phyloP scores from a whole-genome alignment of 2,113 vertebrate species.

The Apistogramma diplotaenia region DNA sequence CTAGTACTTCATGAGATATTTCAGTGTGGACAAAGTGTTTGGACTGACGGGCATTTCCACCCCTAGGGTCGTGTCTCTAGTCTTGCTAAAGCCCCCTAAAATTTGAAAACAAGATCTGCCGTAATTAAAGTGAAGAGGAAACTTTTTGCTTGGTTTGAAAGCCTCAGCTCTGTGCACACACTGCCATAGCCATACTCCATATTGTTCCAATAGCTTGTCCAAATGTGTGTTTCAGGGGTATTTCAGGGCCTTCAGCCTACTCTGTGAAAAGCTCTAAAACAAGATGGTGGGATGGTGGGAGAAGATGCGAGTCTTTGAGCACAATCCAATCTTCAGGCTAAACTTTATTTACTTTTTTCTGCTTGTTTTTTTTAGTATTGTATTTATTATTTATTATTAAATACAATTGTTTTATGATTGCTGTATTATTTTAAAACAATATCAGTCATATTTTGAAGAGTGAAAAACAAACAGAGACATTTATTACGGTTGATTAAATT shows the following conservation, averaged over 20 bases:
- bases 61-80: background rate
- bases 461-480: background rate
- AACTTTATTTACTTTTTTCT: conserved; percentile 10
- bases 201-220: background rate
- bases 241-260: conserved; percentile 15
- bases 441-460: background rate
- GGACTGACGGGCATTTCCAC: background rate
- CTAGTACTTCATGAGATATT: background rate
- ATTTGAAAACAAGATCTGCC: background rate
- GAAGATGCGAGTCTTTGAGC: background rate
- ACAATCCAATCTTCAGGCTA: conserved; percentile 4
- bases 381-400: background rate
- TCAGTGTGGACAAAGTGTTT: background rate
- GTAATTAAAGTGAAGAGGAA: background rate
- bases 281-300: background rate
- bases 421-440: background rate
- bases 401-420: background rate
- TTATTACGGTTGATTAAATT: background rate
- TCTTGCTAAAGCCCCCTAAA: no score
- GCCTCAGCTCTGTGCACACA: background rate
- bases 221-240: conserved; percentile 37
- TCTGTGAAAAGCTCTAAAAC: conserved; percentile 39
- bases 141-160: background rate
- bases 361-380: background rate
- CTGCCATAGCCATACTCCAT: background rate